Percentiles rank a stretch among this genome's conserved stretches.
These are phyloP conservation scores for Lepidurus packardi DNA, from an alignment of 1,140 invertebrate genomes.

Conservation along the genomic window DNA sequence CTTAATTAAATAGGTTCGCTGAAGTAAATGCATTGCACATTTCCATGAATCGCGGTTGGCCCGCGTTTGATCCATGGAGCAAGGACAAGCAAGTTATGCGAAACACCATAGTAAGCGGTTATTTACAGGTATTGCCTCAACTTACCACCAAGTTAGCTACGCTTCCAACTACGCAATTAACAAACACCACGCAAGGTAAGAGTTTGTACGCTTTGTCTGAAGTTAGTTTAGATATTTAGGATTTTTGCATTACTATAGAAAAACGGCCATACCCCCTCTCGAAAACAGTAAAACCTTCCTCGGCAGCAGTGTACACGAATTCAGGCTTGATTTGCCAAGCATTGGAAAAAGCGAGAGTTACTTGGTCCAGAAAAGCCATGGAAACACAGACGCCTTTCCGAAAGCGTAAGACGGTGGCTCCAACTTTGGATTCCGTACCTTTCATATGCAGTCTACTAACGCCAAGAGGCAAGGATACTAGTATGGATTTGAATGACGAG, in stretches of 20 bases:
- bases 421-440: background rate
- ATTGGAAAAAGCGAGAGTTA: slow-evolving; percentile 34
- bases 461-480: background rate
- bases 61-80: slow-evolving; percentile 16
- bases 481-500: background rate
- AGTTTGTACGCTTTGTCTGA: slow-evolving; percentile 20
- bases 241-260: slow-evolving; percentile 38
- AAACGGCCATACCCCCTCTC: slow-evolving; percentile 43
- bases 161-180: slow-evolving; percentile 32
- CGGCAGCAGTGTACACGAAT: slow-evolving; percentile 21
- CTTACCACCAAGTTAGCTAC: slow-evolving; percentile 35
- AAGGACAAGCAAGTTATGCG: slow-evolving; percentile 29
- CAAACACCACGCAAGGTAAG: slow-evolving; percentile 23
- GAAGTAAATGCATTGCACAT: slow-evolving; percentile 27
- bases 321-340: slow-evolving; percentile 34
- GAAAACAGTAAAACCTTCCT: slow-evolving; percentile 41
- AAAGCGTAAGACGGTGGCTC: background rate
- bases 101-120: slow-evolving; percentile 32
- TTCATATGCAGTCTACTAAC: background rate
- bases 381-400: slow-evolving; percentile 31
- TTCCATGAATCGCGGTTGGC: slow-evolving; percentile 28
- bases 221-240: slow-evolving; percentile 9
- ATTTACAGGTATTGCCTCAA: slow-evolving; percentile 34
- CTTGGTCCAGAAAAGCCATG: slow-evolving; percentile 29
- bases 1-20: background rate